Conservation (phyloP, 1,140 invertebrate genomes). For the Acromyrmex echinatior region DNA sequence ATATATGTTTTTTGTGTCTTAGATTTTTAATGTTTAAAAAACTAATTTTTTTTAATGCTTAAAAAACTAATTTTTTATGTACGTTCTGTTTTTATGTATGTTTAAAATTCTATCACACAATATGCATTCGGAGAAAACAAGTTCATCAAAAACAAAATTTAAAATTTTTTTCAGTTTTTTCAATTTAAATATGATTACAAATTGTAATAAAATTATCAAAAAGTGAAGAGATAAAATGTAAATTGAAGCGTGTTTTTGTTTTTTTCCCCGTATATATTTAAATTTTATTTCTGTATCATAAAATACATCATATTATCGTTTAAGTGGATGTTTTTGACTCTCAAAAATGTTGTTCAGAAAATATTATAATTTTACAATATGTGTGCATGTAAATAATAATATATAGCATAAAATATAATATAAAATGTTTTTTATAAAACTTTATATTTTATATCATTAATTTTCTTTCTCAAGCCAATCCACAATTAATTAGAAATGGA, state of each 20-base stretch:
- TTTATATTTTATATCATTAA: constrained; percentile 33
- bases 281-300: background rate
- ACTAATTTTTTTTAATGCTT: background rate
- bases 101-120: background rate
- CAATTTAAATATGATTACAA: background rate
- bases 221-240: background rate
- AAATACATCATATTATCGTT: background rate
- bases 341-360: background rate
- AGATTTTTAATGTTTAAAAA: background rate
- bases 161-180: background rate
- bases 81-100: background rate
- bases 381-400: background rate
- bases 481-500: background rate
- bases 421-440: too few relatives aligned
- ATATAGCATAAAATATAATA: background rate
- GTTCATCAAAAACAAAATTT: background rate
- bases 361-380: background rate
- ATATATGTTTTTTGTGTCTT: background rate
- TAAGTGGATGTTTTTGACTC: background rate
- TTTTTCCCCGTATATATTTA: background rate
- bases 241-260: background rate
- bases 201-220: background rate
- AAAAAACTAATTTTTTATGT: background rate
- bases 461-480: background rate
- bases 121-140: background rate